Evolutionary conservation across 2,888 invertebrate species (phyloP), one percentile per base, ranked within the genome.

Genomic region (Xanthia togata): DNA sequence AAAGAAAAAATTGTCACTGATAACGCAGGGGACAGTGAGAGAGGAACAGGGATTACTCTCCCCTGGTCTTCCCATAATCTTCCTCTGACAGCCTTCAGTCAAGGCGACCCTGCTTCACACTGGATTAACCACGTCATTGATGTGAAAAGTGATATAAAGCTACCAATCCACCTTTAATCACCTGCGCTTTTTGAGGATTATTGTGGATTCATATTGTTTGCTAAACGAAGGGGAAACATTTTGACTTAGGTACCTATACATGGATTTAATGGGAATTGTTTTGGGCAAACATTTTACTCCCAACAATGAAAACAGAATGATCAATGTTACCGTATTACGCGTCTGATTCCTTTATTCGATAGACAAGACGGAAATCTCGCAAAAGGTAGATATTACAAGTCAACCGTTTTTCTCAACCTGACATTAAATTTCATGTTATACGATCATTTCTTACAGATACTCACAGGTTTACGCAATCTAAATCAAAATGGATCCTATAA

Each of bases 131-230:
- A 88, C 89, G 91, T 93, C 93, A 92, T 92, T 94, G 92, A 92
- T 93, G 94, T 93, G 93, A 90, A 93, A 94, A 93, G 89, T 90
- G 94, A 94, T 93, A 93, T 88, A 88, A 88, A 90, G 88, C 89
- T 85, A 78, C 87, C 84, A 89, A 90, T 88, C 86, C 84, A 89
- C 84, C 87, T 89, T 87, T 90, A 92, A 92, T 93, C 93, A 91
- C 92, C 90, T 91, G 90, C 73, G 84, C 88, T 86, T 91, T 91
- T 92, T 88, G 84, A 85, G 90, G 90, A 88, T 91, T 90, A 85
- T 64, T 73, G 38, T 55, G 76, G 75, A 77, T 78, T 83, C 79
- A 79, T 83, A 80, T 77, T 89, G 85, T 90, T 90, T 88, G 77
- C 72, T 74, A 81, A 78, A 78, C 31, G 67, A 50, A 76, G 64